phyloP scores from a whole-genome alignment of 2,113 vertebrate genomes.

The Paradoxurus hermaphroditus region DNA sequence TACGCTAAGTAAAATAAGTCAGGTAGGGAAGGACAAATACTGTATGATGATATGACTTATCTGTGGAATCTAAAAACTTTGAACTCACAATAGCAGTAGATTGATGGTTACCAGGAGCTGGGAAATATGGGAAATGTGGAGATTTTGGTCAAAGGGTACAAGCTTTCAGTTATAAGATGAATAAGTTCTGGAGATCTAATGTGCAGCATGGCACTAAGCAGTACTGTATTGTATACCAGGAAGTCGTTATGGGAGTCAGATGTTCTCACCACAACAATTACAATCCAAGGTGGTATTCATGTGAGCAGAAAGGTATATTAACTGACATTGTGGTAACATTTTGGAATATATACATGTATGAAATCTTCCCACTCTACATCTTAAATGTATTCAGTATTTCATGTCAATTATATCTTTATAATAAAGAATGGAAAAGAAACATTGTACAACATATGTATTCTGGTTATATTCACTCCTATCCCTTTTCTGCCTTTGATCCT shows the following conservation, averaged over 20 bases:
- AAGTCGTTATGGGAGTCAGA: background rate
- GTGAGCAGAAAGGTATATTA: background rate
- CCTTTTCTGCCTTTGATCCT: background rate
- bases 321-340: background rate
- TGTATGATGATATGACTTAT: background rate
- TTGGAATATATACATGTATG: background rate
- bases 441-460: background rate
- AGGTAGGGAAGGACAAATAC: background rate
- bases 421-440: background rate
- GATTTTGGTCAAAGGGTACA: background rate
- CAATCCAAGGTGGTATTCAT: background rate
- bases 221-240: background rate
- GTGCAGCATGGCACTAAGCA: background rate
- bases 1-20: background rate
- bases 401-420: background rate
- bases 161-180: background rate
- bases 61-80: background rate
- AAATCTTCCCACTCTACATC: background rate
- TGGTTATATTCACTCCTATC: background rate
- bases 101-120: background rate
- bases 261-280: background rate
- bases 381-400: background rate
- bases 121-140: background rate
- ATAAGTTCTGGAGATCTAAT: background rate
- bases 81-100: background rate